Evolutionary conservation across 2,888 invertebrate species (phyloP), one percentile per base, ranked within the genome.

Genomic region (Pristionchus fissidentatus): DNA sequence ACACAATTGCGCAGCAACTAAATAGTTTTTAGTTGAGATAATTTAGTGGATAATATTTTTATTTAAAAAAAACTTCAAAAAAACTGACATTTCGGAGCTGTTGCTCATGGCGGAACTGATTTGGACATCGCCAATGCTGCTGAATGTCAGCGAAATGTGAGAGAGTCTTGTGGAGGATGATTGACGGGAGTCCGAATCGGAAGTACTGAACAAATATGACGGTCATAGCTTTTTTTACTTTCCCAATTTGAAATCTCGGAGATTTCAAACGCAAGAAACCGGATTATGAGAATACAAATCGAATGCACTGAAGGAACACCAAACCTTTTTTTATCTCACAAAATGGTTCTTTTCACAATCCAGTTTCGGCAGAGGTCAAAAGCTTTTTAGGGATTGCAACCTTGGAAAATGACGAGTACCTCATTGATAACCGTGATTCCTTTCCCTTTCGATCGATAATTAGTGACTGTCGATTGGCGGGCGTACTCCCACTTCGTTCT

Each of bases 171-270:
- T 41, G 0, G 70, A 29, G 0, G 83, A 70, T 8, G 83, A 83
- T 8, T 83, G 83, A 32, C 83, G 83, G 19, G 83, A 83, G 29
- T 83, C 83, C 3, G 83, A 73, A 41, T 83, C 83, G 13, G 83
- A 83, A 8, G 83, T 83, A 32, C 83, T 83, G 70, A 32, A 73
- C 2, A 35, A 79, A 19, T 8, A 52, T 52, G n/a, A n/a, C n/a
- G 3, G 52, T 52, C 3, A 52, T 52, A 5, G 41, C 22, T 10
- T 3, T 22, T 66, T 66, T 38, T 8, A 15, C 41, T n/a, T 38
- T 41, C 1, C 5, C n/a, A n/a, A n/a, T n/a, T n/a, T n/a, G n/a
- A n/a, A n/a, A n/a, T n/a, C n/a, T n/a, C n/a, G n/a, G n/a, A n/a
- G n/a, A n/a, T n/a, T n/a, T n/a, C n/a, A n/a, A n/a, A n/a, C n/a